Base-by-base conservation (phyloP, 2,888 invertebrate genomes). In the Caenorhabditis sp. region DNA sequence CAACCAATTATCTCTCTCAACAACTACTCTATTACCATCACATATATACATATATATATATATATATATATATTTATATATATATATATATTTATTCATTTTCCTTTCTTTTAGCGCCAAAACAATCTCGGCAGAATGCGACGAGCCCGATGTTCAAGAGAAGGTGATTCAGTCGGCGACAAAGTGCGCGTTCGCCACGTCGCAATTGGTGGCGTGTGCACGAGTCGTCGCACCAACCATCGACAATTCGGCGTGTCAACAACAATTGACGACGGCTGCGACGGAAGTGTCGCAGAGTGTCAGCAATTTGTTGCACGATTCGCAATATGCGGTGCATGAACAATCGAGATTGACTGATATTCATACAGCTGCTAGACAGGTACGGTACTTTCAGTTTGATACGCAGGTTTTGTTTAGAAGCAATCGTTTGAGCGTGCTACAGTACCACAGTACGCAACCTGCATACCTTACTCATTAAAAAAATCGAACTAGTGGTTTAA, bases 121-220 rank as follows among this genome's bases (percentile, higher is more conserved):
- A 90, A 94, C 94, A 85, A 95, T 97, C 76, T 96, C 97, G 0
- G 93, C 94, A 0, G 90, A 90, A 59, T 93, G 93, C 80, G 93
- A 93, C 83, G 92, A 93, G 84, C 93, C 93, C 77, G 92, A 92
- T 49, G 94, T 78, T 26, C 77, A 76, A 61, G 79, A 81, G 26
- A 70, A 76, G 57, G 83, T 97, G 58, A 97, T 99, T 82, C 93
- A 94, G 0, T 94, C 95, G 0, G 99, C 99, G 0, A 97, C 97
- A 0, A 93, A 95, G 88, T 96, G 96, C 88, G 99, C 99, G 0
- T 90, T 97, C 53, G 95, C 97, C 7, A 97, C 99, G 5, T 97
- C 97, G 52, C 97, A 97, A 87, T 91, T 99, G 1, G 97, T 99
- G 0, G 97, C 87, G 10, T 84, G 85, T 85, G 85, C 87, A 25